Conservation (phyloP, 2,888 invertebrate genomes). For the Phrixothrix hirtus region DNA sequence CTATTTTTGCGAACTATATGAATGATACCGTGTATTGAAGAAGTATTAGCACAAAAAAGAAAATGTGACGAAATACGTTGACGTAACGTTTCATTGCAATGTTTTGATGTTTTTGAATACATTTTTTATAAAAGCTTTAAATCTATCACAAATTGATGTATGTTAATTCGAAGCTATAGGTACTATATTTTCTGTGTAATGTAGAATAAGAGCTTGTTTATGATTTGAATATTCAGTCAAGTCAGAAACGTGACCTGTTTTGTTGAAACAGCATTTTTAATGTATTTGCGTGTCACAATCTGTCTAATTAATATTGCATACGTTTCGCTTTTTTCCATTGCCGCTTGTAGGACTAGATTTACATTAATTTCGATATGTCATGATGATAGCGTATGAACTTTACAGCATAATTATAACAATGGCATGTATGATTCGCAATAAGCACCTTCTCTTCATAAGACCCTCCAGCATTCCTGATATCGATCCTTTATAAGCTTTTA, state of each 20-base stretch:
- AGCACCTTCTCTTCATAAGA: slow-evolving; percentile 36
- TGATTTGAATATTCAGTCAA: slow-evolving; percentile 8
- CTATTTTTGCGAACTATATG: slow-evolving; percentile 42
- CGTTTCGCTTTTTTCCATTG: slow-evolving; percentile 16
- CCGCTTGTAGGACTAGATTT: slow-evolving; percentile 18
- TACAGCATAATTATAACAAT: slow-evolving; percentile 27
- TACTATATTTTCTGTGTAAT: too few species aligned
- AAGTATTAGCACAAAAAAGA: slow-evolving; percentile 38
- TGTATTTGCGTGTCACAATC: slow-evolving; percentile 27
- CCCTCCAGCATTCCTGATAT: slow-evolving; percentile 38
- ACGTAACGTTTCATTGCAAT: too few species aligned
- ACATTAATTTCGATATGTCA: slow-evolving; percentile 31
- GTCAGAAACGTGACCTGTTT: slow-evolving; percentile 13
- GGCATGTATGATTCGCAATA: slow-evolving; percentile 36
- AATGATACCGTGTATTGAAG: slow-evolving; percentile 46
- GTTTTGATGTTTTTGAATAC: slow-evolving; percentile 9
- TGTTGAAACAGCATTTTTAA: slow-evolving; percentile 6
- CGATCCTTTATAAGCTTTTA: slow-evolving; percentile 36
- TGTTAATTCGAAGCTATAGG: too few species aligned
- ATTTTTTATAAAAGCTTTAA: too few species aligned
- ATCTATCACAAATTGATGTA: too few species aligned
- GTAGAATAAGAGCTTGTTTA: not conserved
- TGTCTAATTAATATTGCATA: slow-evolving; percentile 27
- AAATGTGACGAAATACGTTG: slow-evolving; percentile 26
- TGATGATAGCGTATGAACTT: slow-evolving; percentile 24